These are phyloP conservation scores for Pocillopora verrucosa DNA, from an alignment of 64 coral and sea anemone genomes.

Conservation along the genomic window DNA sequence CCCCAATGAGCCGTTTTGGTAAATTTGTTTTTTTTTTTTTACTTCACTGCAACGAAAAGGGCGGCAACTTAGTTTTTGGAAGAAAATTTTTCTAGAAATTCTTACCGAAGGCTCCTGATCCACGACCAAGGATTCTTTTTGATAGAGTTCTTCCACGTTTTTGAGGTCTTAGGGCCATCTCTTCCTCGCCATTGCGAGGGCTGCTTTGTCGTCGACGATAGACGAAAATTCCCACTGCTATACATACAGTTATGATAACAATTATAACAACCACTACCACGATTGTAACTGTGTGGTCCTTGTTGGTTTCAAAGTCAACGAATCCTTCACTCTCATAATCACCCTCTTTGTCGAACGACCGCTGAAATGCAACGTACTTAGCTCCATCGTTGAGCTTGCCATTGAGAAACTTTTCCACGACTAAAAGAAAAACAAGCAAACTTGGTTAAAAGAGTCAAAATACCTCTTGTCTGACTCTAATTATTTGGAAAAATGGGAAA, in stretches of 20 bases:
- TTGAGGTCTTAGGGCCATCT: background rate
- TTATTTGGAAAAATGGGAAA: too few species aligned
- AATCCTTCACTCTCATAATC: background rate
- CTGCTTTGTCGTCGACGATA: constrained; percentile 23
- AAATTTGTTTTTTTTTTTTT: too few species aligned
- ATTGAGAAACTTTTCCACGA: background rate
- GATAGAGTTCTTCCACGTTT: background rate
- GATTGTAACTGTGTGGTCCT: background rate
- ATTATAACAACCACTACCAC: background rate
- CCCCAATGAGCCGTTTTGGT: too few species aligned
- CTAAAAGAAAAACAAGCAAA: background rate
- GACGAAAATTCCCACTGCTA: background rate
- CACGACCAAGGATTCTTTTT: background rate
- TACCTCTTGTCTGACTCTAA: too few species aligned
- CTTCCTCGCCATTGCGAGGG: background rate
- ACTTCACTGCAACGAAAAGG: too few species aligned
- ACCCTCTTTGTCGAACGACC: background rate
- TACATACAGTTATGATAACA: background rate
- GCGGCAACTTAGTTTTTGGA: too few species aligned
- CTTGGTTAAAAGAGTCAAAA: too few species aligned
- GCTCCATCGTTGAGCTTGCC: constrained; percentile 10
- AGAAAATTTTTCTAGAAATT: too few species aligned
- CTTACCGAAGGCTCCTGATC: background rate
- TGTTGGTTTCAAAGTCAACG: background rate
- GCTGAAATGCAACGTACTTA: constrained; percentile 20